phyloP scores from a whole-genome alignment of 2,888 invertebrate genomes.

The Eupithecia tripunctaria region DNA sequence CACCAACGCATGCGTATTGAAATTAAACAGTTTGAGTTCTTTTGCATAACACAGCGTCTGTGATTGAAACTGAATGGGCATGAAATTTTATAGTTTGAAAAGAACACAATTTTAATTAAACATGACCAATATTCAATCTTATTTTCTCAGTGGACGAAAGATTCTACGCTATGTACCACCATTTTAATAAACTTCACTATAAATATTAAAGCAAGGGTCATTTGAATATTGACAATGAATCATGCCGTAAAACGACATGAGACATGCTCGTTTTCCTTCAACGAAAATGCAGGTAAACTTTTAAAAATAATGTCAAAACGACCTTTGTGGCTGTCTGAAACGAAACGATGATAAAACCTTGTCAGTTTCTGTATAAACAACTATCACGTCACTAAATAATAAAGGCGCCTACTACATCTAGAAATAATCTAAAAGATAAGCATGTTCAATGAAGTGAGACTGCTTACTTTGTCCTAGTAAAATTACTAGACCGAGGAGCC shows the following conservation, averaged over 20 bases:
- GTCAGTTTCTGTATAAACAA: conserved; percentile 31
- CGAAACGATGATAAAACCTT: conserved; percentile 27
- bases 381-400: conserved; percentile 26
- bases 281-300: conserved; percentile 24
- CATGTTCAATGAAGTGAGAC: conserved; percentile 35
- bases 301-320: conserved; percentile 16
- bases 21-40: not conserved
- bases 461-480: conserved; percentile 31
- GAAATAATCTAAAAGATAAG: conserved; percentile 35
- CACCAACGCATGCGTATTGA: not conserved
- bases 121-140: not conserved
- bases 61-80: not conserved
- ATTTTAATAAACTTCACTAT: not conserved
- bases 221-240: conserved; percentile 7
- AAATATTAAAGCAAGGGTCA: conserved; percentile 10
- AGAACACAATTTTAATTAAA: not conserved
- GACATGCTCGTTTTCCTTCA: conserved; percentile 21
- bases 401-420: conserved; percentile 21
- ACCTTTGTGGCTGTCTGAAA: conserved; percentile 19
- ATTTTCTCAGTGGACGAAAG: not conserved
- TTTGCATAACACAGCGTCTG: not conserved
- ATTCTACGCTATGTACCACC: not conserved
- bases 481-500: conserved; percentile 42
- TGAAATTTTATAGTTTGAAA: not conserved
- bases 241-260: conserved; percentile 2